Evolutionary conservation across 2,113 vertebrate genomes (phyloP).

Genomic region (Aptenodytes patagonicus): DNA sequence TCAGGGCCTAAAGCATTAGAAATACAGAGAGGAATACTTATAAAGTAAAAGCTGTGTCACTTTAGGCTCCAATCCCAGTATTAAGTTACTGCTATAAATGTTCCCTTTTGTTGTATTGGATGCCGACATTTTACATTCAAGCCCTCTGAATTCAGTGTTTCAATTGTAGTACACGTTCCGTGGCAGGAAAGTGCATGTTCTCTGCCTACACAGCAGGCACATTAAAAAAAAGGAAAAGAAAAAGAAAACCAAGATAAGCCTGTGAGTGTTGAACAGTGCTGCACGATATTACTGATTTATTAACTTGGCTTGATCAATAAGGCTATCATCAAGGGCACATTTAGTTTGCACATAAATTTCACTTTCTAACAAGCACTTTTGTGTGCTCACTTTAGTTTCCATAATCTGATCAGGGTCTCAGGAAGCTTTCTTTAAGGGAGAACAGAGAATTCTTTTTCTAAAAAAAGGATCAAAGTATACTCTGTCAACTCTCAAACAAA

Average conservation of each 20-base stretch:
- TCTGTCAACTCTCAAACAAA: slow-evolving; percentile 51
- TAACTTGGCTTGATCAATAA: slow-evolving; percentile 55
- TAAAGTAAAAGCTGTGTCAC: not conserved
- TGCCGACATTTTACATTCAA: slow-evolving; percentile 29
- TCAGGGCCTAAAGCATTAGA: not conserved
- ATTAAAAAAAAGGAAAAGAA: not conserved
- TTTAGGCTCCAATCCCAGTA: not conserved
- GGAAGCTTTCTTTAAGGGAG: slow-evolving; percentile 61
- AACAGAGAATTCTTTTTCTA: slow-evolving; percentile 61
- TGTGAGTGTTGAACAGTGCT: slow-evolving; percentile 43
- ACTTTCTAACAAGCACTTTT: slow-evolving; percentile 60
- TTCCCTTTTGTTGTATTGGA: not conserved
- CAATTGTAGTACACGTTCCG: not conserved
- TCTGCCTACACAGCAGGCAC: slow-evolving; percentile 56
- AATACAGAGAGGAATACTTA: not conserved
- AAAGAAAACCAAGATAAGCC: slow-evolving; percentile 25
- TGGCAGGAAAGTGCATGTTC: slow-evolving; percentile 59
- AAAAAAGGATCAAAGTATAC: slow-evolving; percentile 56
- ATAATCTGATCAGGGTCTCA: slow-evolving; percentile 45
- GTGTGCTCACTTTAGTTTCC: slow-evolving; percentile 48
- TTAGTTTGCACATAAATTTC: slow-evolving; percentile 62
- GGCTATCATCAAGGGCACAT: slow-evolving; percentile 51
- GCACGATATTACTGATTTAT: slow-evolving; percentile 60
- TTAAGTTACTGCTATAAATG: not conserved
- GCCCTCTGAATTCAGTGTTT: slow-evolving; percentile 45